Evolutionary conservation across 2,888 invertebrate genomes (phyloP).

Genomic region (Cartodere bifasciata): DNA sequence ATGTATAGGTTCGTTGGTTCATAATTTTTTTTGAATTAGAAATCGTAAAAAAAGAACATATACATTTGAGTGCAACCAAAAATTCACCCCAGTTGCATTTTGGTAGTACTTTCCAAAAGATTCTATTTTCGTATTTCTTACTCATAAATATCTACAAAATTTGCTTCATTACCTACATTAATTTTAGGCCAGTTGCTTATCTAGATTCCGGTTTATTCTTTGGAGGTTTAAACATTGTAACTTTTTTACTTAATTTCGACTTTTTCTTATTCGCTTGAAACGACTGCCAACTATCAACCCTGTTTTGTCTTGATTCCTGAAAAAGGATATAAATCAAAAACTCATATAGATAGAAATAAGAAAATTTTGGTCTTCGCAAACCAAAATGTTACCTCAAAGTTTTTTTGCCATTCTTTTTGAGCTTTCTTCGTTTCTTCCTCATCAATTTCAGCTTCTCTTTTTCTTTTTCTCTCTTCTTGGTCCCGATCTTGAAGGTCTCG

Average conservation of each 20-base stretch:
- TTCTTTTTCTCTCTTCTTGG: constrained; percentile 86
- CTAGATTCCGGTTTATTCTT: constrained; percentile 89
- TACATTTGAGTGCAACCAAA: too few relatives aligned
- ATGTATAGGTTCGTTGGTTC: too few relatives aligned
- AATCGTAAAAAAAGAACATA: too few relatives aligned
- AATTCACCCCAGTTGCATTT: too few relatives aligned
- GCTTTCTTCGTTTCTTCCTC: constrained; percentile 80
- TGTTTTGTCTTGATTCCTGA: constrained; percentile 78
- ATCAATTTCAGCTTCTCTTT: constrained; percentile 85
- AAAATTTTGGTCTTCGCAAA: too few relatives aligned
- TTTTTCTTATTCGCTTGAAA: constrained; percentile 66
- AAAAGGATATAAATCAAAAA: constrained; percentile 20
- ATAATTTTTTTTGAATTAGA: too few relatives aligned
- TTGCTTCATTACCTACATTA: too few relatives aligned
- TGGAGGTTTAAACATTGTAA: constrained; percentile 78
- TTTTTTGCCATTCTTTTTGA: constrained; percentile 96
- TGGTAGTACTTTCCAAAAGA: too few relatives aligned
- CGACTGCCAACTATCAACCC: constrained; percentile 87
- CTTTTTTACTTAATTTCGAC: constrained; percentile 66
- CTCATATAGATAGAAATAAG: too few relatives aligned
- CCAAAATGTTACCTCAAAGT: constrained; percentile 67
- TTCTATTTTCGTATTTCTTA: too few relatives aligned
- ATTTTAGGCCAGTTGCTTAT: constrained; percentile 39
- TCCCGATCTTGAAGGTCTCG: constrained; percentile 80
- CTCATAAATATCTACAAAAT: too few relatives aligned